Evolutionary conservation across 1,140 invertebrate genomes (phyloP).

Genomic region (Drosophila tsacasi): DNA sequence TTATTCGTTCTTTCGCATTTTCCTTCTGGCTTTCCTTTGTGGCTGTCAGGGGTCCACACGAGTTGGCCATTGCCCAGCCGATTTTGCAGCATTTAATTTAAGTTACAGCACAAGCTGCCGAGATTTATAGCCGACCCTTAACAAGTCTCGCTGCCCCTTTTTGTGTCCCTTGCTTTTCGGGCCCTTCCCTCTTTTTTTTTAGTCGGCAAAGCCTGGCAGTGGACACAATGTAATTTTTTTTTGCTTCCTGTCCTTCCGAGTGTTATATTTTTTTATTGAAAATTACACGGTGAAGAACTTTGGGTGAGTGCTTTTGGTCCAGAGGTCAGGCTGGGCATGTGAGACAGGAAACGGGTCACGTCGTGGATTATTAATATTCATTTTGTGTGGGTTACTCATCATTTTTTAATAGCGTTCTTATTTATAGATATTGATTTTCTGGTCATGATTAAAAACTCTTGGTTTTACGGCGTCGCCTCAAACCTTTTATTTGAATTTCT

Average conservation of each 20-base stretch:
- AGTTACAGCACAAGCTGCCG: conserved; percentile 76
- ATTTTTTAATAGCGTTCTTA: conserved; percentile 14
- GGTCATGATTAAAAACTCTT: neutral
- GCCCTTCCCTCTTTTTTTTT: conserved; percentile 20
- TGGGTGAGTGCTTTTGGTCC: conserved; percentile 7
- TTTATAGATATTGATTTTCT: conserved; percentile 14
- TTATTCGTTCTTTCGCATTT: conserved; percentile 36
- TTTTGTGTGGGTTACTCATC: conserved; percentile 17
- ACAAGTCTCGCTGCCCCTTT: conserved; percentile 61
- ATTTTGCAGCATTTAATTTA: conserved; percentile 84
- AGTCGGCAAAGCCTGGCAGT: conserved; percentile 11
- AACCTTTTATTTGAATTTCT: neutral
- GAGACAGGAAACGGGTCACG: conserved; percentile 17
- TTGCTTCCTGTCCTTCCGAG: conserved; percentile 23
- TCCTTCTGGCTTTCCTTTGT: conserved; percentile 30
- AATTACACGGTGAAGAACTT: conserved; percentile 43
- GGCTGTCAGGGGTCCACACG: conserved; percentile 32
- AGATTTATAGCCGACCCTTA: conserved; percentile 84
- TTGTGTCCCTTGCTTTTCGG: conserved; percentile 28
- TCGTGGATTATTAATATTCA: conserved; percentile 13
- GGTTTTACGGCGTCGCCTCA: neutral
- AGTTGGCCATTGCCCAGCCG: conserved; percentile 59
- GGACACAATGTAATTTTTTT: conserved; percentile 47
- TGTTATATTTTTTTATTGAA: conserved; percentile 50
- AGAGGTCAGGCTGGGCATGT: neutral